A percentile compares a stretch with the other conserved stretches of the same genome.
phyloP scores from a whole-genome alignment of 2,113 vertebrate genomes.

The Caracal caracal region DNA sequence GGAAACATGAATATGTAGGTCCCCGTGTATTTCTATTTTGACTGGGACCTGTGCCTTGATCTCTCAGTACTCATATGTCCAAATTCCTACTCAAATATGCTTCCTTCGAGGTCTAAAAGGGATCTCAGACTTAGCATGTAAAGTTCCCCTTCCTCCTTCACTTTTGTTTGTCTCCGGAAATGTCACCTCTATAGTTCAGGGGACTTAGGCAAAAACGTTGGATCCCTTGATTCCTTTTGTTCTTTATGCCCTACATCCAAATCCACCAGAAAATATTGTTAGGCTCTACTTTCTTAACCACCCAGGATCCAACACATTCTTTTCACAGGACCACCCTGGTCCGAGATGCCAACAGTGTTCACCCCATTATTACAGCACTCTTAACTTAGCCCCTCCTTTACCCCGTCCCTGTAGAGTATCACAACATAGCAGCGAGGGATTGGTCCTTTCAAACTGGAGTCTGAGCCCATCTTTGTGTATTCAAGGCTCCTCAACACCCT shows the following conservation, averaged over 20 bases:
- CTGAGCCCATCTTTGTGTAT: no score
- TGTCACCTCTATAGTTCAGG: not conserved
- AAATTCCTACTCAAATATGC: not conserved
- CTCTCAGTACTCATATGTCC: not conserved
- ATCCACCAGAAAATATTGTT: not conserved
- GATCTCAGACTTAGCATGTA: not conserved
- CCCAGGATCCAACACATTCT: not conserved
- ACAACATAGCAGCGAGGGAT: not conserved
- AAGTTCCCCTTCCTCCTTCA: not conserved
- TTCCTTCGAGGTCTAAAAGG: not conserved
- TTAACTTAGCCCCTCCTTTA: accelerated
- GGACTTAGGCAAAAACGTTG: not conserved
- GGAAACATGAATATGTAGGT: not conserved
- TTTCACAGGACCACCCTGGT: not conserved
- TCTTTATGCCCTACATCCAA: not conserved
- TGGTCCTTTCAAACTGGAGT: not conserved
- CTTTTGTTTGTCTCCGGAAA: not conserved
- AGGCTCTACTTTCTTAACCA: not conserved
- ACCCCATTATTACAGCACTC: not conserved
- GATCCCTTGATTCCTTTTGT: not conserved
- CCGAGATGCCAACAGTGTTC: not conserved
- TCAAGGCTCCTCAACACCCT: not conserved
- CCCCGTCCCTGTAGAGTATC: not conserved
- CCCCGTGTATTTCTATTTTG: not conserved
- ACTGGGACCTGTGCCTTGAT: not conserved